Conservation (phyloP, 1,140 invertebrate species). For the Pseudachorutes palmiensis region DNA sequence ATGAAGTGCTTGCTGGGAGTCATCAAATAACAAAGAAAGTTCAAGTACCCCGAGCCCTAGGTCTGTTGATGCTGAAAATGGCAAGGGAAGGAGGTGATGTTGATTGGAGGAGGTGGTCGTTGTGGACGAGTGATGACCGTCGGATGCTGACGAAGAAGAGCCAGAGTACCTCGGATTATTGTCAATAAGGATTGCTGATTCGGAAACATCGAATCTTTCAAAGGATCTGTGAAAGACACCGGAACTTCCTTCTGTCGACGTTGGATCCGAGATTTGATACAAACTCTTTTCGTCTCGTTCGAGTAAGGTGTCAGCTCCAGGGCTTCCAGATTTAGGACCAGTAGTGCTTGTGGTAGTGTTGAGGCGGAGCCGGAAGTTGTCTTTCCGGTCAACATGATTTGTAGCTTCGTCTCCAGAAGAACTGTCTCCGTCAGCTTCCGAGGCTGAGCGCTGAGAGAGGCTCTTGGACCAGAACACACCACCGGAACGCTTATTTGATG, state of each 20-base stretch:
- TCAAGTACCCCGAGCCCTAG: slow-evolving; percentile 51
- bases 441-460: slow-evolving; percentile 19
- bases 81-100: background rate
- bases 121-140: background rate
- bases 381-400: background rate
- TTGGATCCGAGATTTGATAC: slow-evolving; percentile 25
- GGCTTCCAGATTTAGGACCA: background rate
- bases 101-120: background rate
- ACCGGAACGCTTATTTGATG: slow-evolving; percentile 23
- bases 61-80: slow-evolving; percentile 17
- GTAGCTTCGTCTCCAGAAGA: slow-evolving; percentile 29
- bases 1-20: slow-evolving; percentile 62
- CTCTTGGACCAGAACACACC: slow-evolving; percentile 30
- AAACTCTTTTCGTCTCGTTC: slow-evolving; percentile 3
- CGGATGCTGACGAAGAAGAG: slow-evolving; percentile 17
- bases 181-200: slow-evolving; percentile 9
- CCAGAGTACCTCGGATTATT: slow-evolving; percentile 17
- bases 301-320: background rate
- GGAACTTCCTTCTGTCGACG: slow-evolving; percentile 7
- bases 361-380: background rate
- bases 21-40: slow-evolving; percentile 69
- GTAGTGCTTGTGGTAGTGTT: slow-evolving; percentile 1
- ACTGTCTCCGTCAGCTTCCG: slow-evolving; percentile 24
- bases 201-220: slow-evolving; percentile 15
- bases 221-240: slow-evolving; percentile 22